Conservation (phyloP, 2,888 invertebrate genomes). For the Sipha maydis region DNA sequence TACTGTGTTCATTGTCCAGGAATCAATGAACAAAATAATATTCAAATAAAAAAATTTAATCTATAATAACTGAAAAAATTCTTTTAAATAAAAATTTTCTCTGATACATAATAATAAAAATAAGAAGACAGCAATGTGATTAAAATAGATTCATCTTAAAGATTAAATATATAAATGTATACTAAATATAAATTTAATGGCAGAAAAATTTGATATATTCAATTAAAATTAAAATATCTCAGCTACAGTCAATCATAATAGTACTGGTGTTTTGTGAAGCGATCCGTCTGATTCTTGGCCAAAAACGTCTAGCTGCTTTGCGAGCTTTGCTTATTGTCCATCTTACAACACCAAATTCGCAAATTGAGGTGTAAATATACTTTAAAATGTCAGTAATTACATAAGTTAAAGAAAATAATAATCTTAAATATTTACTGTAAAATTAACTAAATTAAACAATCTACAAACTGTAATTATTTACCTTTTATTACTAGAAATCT, state of each 20-base stretch:
- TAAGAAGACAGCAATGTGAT: conserved; percentile 34
- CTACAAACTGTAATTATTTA: too few species aligned
- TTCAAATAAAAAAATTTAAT: not conserved
- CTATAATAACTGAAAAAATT: not conserved
- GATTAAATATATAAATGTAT: conserved; percentile 28
- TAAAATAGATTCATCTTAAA: conserved; percentile 17
- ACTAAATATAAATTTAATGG: conserved; percentile 18
- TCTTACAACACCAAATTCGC: conserved; percentile 48
- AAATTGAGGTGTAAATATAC: conserved; percentile 52
- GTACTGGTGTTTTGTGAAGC: conserved; percentile 57
- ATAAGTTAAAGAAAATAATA: conserved; percentile 48
- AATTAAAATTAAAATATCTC: conserved; percentile 31
- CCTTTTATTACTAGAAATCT: too few species aligned
- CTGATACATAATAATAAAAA: conserved; percentile 3
- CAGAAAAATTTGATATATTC: not conserved
- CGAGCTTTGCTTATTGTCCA: conserved; percentile 58
- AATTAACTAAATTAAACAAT: not conserved
- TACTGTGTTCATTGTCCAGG: conserved; percentile 1
- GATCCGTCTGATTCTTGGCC: conserved; percentile 57
- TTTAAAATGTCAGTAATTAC: conserved; percentile 49
- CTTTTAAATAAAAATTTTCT: not conserved
- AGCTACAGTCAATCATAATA: conserved; percentile 59
- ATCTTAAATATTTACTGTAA: not conserved
- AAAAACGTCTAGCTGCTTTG: conserved; percentile 49
- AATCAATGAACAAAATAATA: conserved; percentile 10